Evolutionary conservation across 2,888 invertebrate genomes (phyloP), one percentile per base, ranked within the genome.

Genomic region (Amiota minor): DNA sequence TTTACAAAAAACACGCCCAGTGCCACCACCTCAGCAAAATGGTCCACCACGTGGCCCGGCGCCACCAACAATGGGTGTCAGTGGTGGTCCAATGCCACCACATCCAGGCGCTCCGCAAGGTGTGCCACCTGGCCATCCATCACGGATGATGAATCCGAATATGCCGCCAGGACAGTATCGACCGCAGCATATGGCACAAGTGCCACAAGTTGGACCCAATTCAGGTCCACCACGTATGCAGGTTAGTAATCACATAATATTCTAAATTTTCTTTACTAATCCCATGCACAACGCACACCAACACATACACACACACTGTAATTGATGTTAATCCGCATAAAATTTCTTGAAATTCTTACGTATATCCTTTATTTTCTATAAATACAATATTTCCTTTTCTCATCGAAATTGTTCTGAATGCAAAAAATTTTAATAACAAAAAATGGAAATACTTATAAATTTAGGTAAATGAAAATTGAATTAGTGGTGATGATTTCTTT

Each of bases 1-100:
- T 88, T 96, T 97, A 90, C 96, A 96, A 79, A 97, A 97, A 91
- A 96, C 96, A 47, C 92, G 97, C 78, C 95, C 96, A 47, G 93
- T 95, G 20, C 96, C 96, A 64, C 94, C 95, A 68, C 92, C 91
- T 77, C 91, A 91, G 77, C 91, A 91, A 75, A 91, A 91, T 78
- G 91, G 91, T 59, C 91, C 91, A 9, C 91, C 91, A 12, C 90
- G 91, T 75, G 91, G 90, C n/a, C 90, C 90, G 1, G 88, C 89
- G 10, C 88, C 88, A n/a, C 89, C 88, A 2, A 88, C 84, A 72
- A 88, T 90, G 87, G 86, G 87, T 55, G 77, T 77, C 2, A 35
- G 35, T 35, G 83, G 90, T 72, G 88, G 88, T 1, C 82, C 86
- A 1, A 91, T 91, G 74, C 91, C 90, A 73, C 91, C 91, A 75